Evolutionary conservation across 2,888 invertebrate genomes (phyloP).

Genomic region (Alviniconcha strummeri): DNA sequence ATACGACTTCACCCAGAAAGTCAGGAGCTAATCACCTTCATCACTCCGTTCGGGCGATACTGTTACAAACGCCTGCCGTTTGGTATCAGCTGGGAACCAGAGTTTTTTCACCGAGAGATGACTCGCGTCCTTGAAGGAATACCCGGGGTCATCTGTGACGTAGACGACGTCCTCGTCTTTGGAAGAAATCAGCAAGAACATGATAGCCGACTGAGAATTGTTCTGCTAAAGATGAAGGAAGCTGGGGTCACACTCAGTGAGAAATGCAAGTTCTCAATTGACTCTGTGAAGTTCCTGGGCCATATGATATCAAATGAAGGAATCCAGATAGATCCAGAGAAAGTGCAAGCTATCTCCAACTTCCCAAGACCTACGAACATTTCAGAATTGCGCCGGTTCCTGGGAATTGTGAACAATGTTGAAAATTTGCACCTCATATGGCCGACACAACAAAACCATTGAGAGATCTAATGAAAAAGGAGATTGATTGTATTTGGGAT

Average conservation of each 20-base stretch:
- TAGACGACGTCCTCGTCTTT: conserved; percentile 9
- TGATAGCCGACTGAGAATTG: not conserved
- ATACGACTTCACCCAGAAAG: not conserved
- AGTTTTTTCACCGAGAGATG: conserved; percentile 29
- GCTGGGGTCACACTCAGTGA: not conserved
- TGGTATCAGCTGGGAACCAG: conserved; percentile 21
- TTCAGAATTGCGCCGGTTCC: not conserved
- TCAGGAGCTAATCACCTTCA: conserved; percentile 5
- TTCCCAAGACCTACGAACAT: not conserved
- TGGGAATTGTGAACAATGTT: not conserved
- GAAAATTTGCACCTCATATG: not conserved
- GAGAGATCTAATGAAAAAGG: not conserved
- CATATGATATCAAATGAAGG: conserved; percentile 14
- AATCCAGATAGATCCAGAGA: not conserved
- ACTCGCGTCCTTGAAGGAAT: not conserved
- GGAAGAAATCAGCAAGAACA: not conserved
- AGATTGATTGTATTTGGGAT: not conserved
- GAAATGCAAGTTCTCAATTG: not conserved
- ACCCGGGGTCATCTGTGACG: not conserved
- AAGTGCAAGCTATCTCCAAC: not conserved
- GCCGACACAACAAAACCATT: not conserved
- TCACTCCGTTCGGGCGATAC: conserved; percentile 31
- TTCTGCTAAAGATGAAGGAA: not conserved
- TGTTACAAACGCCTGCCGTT: conserved; percentile 23
- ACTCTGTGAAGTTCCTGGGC: not conserved